A percentile compares a stretch with the other conserved stretches of the same genome.
These are phyloP conservation scores for Ips nitidus DNA, from an alignment of 1,140 invertebrate species.

Conservation along the genomic window DNA sequence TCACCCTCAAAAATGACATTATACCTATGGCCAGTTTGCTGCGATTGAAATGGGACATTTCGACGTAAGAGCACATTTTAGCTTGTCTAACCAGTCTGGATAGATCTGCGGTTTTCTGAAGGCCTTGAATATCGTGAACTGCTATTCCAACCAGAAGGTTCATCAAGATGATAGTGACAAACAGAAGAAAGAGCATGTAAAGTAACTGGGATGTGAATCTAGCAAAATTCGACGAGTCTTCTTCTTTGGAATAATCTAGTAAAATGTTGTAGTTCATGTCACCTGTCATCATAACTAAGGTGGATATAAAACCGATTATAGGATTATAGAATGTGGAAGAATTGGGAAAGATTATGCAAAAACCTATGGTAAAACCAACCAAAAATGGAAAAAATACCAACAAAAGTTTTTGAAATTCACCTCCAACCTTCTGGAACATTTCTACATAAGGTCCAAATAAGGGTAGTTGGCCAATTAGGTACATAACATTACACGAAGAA, in stretches of 20 bases:
- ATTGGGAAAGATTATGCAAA: conserved; percentile 80
- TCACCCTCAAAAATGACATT: conserved; percentile 22
- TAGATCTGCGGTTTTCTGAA: conserved; percentile 36
- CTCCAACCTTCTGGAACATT: conserved; percentile 82
- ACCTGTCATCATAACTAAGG: conserved; percentile 87
- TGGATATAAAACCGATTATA: conserved; percentile 75
- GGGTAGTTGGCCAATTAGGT: conserved; percentile 82
- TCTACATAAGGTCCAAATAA: conserved; percentile 83
- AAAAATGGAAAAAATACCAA: conserved; percentile 80
- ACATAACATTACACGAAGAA: conserved; percentile 82
- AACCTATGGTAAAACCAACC: conserved; percentile 81
- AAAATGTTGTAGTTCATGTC: conserved; percentile 69
- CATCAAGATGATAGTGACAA: conserved; percentile 35
- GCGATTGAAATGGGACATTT: conserved; percentile 25
- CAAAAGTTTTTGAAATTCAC: conserved; percentile 79
- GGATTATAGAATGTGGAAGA: conserved; percentile 75
- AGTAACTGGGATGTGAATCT: conserved; percentile 18
- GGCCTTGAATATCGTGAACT: conserved; percentile 36
- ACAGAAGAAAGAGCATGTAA: conserved; percentile 31
- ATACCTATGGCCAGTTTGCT: conserved; percentile 14
- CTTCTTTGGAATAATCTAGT: conserved; percentile 22
- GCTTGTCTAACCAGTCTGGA: conserved; percentile 33
- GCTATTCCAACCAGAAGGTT: conserved; percentile 38
- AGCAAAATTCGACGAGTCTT: conserved; percentile 17
- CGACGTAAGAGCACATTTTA: conserved; percentile 36